Evolutionary conservation across 2,113 vertebrate genomes (phyloP).

Genomic region (Prunella fulvescens): DNA sequence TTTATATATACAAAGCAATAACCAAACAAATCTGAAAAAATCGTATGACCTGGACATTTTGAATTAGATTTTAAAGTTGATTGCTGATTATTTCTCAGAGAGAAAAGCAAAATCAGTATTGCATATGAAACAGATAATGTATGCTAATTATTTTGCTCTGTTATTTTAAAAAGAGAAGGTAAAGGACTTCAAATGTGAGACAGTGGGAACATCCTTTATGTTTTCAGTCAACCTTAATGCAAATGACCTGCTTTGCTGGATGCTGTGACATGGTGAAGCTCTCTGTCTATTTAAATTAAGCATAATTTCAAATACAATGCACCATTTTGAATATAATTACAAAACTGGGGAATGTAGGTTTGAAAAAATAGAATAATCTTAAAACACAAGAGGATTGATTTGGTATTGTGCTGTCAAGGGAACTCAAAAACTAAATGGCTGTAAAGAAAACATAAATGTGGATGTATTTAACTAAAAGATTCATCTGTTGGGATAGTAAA

Average conservation of each 20-base stretch:
- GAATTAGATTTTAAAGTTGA: background rate
- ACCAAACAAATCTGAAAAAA: background rate
- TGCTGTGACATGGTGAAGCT: background rate
- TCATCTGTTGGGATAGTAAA: background rate
- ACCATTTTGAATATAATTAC: background rate
- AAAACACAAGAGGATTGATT: background rate
- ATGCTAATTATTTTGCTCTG: background rate
- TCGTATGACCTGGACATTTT: background rate
- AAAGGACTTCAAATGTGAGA: background rate
- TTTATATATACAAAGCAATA: background rate
- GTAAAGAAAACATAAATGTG: background rate
- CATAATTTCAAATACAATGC: background rate
- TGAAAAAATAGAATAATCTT: background rate
- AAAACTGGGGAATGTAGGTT: background rate
- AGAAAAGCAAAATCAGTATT: background rate
- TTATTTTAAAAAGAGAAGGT: background rate
- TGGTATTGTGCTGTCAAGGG: background rate
- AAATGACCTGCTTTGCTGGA: background rate
- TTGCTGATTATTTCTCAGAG: background rate
- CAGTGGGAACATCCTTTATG: background rate
- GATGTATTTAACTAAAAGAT: background rate
- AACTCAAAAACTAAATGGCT: background rate
- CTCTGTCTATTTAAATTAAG: background rate
- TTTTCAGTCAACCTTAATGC: background rate
- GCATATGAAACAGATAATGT: background rate